Conservation (phyloP, 2,797 vertebrate species). For the Protosalanx chinensis region DNA sequence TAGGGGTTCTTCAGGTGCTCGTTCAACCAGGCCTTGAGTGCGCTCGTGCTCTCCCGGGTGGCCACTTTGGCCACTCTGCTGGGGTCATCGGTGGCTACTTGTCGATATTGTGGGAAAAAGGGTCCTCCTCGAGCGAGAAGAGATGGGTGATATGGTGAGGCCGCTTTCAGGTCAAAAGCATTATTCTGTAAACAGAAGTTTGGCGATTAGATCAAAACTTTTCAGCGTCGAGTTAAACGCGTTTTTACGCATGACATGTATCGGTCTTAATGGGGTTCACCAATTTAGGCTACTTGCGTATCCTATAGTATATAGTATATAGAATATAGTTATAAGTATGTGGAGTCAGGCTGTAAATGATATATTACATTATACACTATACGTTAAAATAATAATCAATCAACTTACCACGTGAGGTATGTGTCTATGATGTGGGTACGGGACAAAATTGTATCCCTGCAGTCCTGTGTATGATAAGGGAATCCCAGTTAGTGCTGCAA, state of each 20-base stretch:
- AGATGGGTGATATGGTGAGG: constrained; percentile 71
- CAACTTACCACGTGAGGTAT: constrained; percentile 72
- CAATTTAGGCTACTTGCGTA: neutral
- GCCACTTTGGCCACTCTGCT: constrained; percentile 73
- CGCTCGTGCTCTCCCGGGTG: constrained; percentile 78
- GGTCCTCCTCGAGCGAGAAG: constrained; percentile 65
- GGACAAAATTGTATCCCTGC: constrained; percentile 77
- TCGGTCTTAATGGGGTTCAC: neutral
- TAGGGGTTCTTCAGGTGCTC: constrained; percentile 83
- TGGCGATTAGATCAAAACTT: neutral
- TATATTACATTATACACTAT: neutral
- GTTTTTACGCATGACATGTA: constrained; percentile 21
- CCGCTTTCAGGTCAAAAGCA: constrained; percentile 70
- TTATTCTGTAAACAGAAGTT: constrained; percentile 57
- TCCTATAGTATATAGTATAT: no score
- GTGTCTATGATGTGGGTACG: constrained; percentile 72
- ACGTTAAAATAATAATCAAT: neutral
- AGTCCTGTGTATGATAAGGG: constrained; percentile 73
- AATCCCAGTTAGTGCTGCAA: constrained; percentile 68
- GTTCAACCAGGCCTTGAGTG: constrained; percentile 80
- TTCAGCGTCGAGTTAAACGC: neutral
- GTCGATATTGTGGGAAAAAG: constrained; percentile 70
- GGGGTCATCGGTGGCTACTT: constrained; percentile 65
- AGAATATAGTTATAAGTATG: neutral
- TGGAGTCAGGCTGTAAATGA: neutral